Base-by-base conservation (phyloP, 2,888 invertebrate genomes). In the Prostheceraeus crozeri region DNA sequence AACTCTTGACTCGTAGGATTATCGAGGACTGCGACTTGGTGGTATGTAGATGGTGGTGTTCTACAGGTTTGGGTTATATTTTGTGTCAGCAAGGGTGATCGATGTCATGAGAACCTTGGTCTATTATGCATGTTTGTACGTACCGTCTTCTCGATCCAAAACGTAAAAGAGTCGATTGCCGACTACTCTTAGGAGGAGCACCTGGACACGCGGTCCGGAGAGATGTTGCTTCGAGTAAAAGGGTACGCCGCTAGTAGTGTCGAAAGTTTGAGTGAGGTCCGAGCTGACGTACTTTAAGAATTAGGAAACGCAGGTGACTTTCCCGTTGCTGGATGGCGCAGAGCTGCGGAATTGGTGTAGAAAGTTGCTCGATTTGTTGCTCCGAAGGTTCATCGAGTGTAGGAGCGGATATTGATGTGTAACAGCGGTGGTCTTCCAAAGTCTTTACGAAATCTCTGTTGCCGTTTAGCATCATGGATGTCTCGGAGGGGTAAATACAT, bases 201-300 rank as follows among this genome's bases (percentile, higher is more conserved):
- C 54, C 19, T 54, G 31, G n/a, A n/a, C n/a, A 3, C 33, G 21
- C 4, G 54, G 54, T 11, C 31, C 33, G 31, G n/a, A n/a, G 14
- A 4, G 31, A 33, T 16, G 54, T 54, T 54, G 8, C 54, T 33
- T 51, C 4, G 31, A 6, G 19, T 33, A 28, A 54, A 54, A 21
- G n/a, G n/a, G n/a, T n/a, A 16, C 33, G 11, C 27, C 54, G 3
- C 33, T 16, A 3, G 54, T 54, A 33, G 45, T 54, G 35, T 54
- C 6, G 11, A n/a, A n/a, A 54, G 6, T 21, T 54, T 54, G 14
- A 21, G 31, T 30, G 35, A 54, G 3, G 31, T 33, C 19, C 54
- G 54, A 54, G 54, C n/a, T 54, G 27, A n/a, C 45, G 35, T 27
- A 28, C 48, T 16, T 54, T 54, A 11, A 54, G 33, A 11, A 54